Evolutionary conservation across 2,113 vertebrate species (phyloP).

Genomic region (Pterocles orientalis): DNA sequence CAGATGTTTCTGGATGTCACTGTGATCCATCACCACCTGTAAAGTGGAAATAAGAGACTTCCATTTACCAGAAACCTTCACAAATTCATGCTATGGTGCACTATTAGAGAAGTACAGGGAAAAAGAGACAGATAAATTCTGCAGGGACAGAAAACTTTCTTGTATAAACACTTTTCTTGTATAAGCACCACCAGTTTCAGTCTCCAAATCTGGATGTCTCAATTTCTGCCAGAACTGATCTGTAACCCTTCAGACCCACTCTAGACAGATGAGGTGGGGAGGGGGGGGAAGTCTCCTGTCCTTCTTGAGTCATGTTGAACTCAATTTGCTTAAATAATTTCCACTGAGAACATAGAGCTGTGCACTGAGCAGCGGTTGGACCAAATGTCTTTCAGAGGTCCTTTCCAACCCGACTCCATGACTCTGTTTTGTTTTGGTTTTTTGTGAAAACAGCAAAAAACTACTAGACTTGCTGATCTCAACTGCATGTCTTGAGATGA

Average conservation of each 20-base stretch:
- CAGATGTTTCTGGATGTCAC: background rate
- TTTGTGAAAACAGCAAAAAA: background rate
- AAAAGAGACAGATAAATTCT: background rate
- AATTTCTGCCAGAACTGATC: background rate
- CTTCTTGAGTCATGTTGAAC: background rate
- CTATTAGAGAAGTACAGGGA: background rate
- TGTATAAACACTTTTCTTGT: background rate
- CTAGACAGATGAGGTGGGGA: background rate
- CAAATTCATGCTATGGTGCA: background rate
- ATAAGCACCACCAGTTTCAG: background rate
- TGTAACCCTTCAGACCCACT: background rate
- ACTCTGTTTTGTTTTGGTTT: background rate
- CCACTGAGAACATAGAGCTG: background rate
- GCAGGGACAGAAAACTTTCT: background rate
- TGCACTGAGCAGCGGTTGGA: background rate
- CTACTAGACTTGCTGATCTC: background rate
- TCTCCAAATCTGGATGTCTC: background rate
- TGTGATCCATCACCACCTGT: background rate
- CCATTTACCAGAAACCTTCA: background rate
- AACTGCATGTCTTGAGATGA: background rate
- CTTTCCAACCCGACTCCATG: background rate
- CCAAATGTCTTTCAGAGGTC: background rate
- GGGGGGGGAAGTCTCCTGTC: background rate
- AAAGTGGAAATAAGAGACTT: background rate
- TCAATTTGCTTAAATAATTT: background rate